These are phyloP conservation scores for Catocala sponsa DNA, from an alignment of 2,888 invertebrate genomes.

Conservation along the genomic window DNA sequence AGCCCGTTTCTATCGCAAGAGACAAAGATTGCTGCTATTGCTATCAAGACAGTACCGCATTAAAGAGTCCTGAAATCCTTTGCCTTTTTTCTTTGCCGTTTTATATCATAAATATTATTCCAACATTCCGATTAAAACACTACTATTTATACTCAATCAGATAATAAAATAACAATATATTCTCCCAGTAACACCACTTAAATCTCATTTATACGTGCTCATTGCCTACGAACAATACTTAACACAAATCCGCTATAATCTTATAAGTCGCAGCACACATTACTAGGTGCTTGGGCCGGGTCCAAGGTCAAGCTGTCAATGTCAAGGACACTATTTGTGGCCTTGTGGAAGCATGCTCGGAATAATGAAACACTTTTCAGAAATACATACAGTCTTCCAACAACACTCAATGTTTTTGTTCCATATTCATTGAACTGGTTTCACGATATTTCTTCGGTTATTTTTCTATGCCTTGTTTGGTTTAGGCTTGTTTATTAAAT, in stretches of 20 bases:
- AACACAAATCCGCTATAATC: slow-evolving; percentile 17
- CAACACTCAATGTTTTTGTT: background rate
- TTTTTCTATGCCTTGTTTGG: background rate
- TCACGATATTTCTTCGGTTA: background rate
- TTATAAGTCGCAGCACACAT: slow-evolving; percentile 15
- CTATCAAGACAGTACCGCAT: too few relatives aligned
- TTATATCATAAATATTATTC: too few relatives aligned
- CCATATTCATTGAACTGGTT: slow-evolving; percentile 3
- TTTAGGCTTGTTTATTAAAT: too few relatives aligned
- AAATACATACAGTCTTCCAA: slow-evolving; percentile 25
- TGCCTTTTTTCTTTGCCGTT: too few relatives aligned
- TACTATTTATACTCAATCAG: too few relatives aligned
- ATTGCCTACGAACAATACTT: background rate
- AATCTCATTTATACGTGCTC: background rate
- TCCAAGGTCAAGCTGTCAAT: slow-evolving; percentile 47
- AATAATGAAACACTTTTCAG: slow-evolving; percentile 42
- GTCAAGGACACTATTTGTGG: slow-evolving; percentile 53
- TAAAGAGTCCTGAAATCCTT: too few relatives aligned
- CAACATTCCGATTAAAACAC: too few relatives aligned
- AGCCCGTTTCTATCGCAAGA: too few relatives aligned
- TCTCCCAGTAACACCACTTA: too few relatives aligned
- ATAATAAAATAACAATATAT: too few relatives aligned
- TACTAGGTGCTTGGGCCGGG: slow-evolving; percentile 20
- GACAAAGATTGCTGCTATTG: too few relatives aligned
- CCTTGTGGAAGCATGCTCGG: slow-evolving; percentile 46